These are phyloP conservation scores for Spisula subtruncata DNA, from an alignment of 2,888 invertebrate genomes.

Conservation along the genomic window DNA sequence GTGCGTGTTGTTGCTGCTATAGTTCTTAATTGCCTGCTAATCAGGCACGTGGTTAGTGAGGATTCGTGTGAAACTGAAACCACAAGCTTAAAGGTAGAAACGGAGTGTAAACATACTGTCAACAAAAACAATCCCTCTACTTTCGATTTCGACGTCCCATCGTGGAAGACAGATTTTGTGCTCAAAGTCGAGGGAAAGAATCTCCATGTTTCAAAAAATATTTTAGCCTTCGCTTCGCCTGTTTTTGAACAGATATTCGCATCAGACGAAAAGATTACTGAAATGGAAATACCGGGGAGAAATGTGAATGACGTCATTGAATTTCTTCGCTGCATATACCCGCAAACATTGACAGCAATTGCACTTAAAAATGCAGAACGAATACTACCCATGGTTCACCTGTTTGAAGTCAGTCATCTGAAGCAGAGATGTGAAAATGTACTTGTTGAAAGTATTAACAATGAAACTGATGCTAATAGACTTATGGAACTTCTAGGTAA, in stretches of 20 bases:
- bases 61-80: background rate
- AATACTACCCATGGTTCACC: background rate
- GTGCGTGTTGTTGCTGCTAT: background rate
- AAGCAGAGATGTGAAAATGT: conserved; percentile 23
- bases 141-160: background rate
- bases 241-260: conserved; percentile 31
- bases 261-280: background rate
- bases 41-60: background rate
- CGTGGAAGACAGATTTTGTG: conserved; percentile 31
- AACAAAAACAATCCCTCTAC: background rate
- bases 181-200: background rate
- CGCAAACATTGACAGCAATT: background rate
- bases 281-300: background rate
- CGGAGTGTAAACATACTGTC: background rate
- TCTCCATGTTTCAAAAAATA: background rate
- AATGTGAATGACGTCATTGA: background rate
- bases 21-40: background rate
- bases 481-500: conserved; percentile 16
- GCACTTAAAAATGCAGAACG: background rate
- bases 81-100: background rate
- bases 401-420: background rate
- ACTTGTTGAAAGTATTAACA: background rate
- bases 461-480: background rate
- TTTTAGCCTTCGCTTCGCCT: conserved; percentile 32
- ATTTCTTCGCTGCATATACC: conserved; percentile 34